Evolutionary conservation across 2,888 invertebrate genomes (phyloP).

Genomic region (Drosophila niveifrons): DNA sequence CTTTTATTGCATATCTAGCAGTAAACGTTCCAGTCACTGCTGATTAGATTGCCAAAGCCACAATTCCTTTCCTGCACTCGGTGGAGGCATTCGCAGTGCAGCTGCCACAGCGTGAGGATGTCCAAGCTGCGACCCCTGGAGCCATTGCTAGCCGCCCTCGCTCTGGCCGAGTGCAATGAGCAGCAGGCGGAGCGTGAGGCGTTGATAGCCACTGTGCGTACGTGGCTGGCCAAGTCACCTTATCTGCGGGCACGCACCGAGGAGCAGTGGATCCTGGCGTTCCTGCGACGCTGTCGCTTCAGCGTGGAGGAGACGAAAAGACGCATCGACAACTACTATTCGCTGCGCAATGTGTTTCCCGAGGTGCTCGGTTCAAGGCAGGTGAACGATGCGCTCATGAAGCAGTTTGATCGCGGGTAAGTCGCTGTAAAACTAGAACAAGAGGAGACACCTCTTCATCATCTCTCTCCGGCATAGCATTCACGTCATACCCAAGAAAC

Average conservation of each 20-base stretch:
- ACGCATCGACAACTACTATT: conserved; percentile 75
- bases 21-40: conserved; percentile 18
- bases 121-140: conserved; percentile 52
- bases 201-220: conserved; percentile 53
- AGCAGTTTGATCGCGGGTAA: conserved; percentile 71
- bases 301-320: conserved; percentile 75
- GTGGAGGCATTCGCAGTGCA: conserved; percentile 43
- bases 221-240: conserved; percentile 73
- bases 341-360: conserved; percentile 71
- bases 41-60: conserved; percentile 41
- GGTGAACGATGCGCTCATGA: conserved; percentile 63
- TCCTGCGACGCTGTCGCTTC: conserved; percentile 74
- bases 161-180: conserved; percentile 75
- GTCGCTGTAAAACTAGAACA: not conserved
- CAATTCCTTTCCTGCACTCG: not conserved
- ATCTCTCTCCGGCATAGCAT: conserved; percentile 45
- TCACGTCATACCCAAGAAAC: conserved; percentile 71
- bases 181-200: conserved; percentile 47
- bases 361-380: conserved; percentile 71
- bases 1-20: conserved; percentile 25
- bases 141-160: conserved; percentile 57
- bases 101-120: conserved; percentile 51
- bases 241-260: conserved; percentile 69
- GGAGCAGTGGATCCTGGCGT: conserved; percentile 66
- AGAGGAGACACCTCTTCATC: not conserved